Evolutionary conservation across 2,888 invertebrate genomes (phyloP).

Genomic region (Trachelus tabidus): DNA sequence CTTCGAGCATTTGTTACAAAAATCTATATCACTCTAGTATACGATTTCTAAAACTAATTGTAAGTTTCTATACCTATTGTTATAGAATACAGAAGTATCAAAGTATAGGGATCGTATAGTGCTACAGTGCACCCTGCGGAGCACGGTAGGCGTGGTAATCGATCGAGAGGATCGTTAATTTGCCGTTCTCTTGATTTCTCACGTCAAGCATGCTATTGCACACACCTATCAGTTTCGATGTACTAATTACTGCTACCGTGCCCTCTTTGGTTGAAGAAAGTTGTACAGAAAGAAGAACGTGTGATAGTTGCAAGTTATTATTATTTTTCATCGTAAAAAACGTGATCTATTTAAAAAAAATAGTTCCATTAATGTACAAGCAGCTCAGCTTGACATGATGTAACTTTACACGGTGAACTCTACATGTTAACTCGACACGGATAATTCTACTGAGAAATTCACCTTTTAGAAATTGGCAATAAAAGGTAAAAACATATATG

Average conservation of each 20-base stretch:
- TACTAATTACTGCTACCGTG: background rate
- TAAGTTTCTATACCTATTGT: background rate
- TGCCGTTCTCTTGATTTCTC: conserved; percentile 5
- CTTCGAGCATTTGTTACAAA: too few species aligned
- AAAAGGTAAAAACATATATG: too few species aligned
- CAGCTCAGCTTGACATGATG: too few species aligned
- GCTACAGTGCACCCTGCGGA: background rate
- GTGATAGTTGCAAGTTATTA: background rate
- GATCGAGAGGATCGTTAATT: conserved; percentile 1
- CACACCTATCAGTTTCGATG: background rate
- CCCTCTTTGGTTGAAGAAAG: background rate
- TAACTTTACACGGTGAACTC: too few species aligned
- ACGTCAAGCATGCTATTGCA: background rate
- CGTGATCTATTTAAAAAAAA: background rate
- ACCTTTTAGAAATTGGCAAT: too few species aligned
- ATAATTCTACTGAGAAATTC: too few species aligned
- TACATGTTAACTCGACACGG: too few species aligned
- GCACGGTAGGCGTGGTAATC: background rate
- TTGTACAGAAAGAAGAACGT: background rate
- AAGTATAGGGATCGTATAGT: background rate
- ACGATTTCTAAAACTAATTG: background rate
- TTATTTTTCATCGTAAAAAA: background rate
- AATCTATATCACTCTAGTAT: background rate
- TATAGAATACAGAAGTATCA: background rate
- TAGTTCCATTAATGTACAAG: too few species aligned